Evolutionary conservation across 2,888 invertebrate species (phyloP), one percentile per base, ranked within the genome.

Genomic region (Dicycla oo): DNA sequence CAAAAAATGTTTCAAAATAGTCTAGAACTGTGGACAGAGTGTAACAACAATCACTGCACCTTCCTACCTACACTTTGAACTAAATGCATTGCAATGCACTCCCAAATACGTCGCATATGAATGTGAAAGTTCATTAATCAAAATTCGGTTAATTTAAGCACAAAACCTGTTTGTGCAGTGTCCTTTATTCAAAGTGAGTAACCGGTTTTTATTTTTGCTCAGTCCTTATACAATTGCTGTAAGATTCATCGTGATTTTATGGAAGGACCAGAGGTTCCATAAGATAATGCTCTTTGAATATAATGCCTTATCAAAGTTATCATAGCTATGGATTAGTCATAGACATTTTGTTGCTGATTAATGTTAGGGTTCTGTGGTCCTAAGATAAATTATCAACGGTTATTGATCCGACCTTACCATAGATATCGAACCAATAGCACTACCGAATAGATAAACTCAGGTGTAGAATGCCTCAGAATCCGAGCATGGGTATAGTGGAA

Each of bases 41-140:
- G 38, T 13, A 57, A 54, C 82, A 53, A 82, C 79, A 78, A 72
- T 73, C 80, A 82, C 80, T 80, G 83, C 83, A 80, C 80, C 83
- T 80, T 56, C 69, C 79, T 43, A 0, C 80, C 80, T 60, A 80
- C 80, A 78, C 83, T 53, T 4, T 80, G 73, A 40, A 82, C 79
- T 73, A 54, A 54, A 79, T 82, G 80, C 83, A 80, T 80, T n/a
- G 83, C 62, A 80, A 82, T 82, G 83, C 80, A 80, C 53, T 73
- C 26, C 79, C 56, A 82, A 80, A 82, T 69, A 47, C 47, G 74
- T 49, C 47, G 43, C 11, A 0, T n/a, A n/a, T 2, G 30, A 53
- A 70, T 49, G 57, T 65, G 78, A 80, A 84, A 77, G 77, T 56
- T 60, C 62, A 63, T 74, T 65, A 43, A 8, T 64, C 64, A 80